Percentiles rank a stretch among this genome's conserved stretches.
Evolutionary conservation across 2,113 vertebrate species (phyloP).

Genomic region (Drymodes brunneopygia): DNA sequence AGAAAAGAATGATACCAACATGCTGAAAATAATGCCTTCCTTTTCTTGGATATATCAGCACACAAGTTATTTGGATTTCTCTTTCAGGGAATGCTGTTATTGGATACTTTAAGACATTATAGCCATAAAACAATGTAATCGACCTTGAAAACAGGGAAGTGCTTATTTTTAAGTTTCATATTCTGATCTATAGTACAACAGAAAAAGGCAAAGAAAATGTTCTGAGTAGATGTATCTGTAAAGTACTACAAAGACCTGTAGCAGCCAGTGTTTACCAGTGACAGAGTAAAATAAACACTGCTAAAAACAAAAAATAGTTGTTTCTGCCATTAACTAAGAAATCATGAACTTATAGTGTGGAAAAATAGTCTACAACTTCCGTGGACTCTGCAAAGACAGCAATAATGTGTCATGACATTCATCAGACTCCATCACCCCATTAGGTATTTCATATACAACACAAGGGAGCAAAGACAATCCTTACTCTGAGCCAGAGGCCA

Average conservation of each 20-base stretch:
- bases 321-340: background rate
- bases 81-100: background rate
- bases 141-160: slow-evolving; percentile 6
- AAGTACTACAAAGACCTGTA: background rate
- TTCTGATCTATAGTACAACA: background rate
- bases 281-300: background rate
- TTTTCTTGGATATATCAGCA: background rate
- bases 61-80: background rate
- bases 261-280: background rate
- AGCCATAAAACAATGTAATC: slow-evolving; percentile 20
- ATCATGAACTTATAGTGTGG: background rate
- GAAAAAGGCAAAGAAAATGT: background rate
- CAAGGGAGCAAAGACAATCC: background rate
- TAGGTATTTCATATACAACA: background rate
- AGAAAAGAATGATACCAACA: slow-evolving; percentile 28
- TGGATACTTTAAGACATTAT: background rate
- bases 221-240: background rate
- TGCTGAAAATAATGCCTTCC: background rate
- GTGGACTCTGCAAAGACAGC: background rate
- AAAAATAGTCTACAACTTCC: background rate
- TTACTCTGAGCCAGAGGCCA: background rate
- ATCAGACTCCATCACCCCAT: background rate
- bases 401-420: background rate
- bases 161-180: slow-evolving; percentile 10
- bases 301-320: background rate